Percentiles rank a stretch among this genome's conserved stretches.
phyloP scores from a whole-genome alignment of 2,113 vertebrate species.

The Tragelaphus buxtoni region DNA sequence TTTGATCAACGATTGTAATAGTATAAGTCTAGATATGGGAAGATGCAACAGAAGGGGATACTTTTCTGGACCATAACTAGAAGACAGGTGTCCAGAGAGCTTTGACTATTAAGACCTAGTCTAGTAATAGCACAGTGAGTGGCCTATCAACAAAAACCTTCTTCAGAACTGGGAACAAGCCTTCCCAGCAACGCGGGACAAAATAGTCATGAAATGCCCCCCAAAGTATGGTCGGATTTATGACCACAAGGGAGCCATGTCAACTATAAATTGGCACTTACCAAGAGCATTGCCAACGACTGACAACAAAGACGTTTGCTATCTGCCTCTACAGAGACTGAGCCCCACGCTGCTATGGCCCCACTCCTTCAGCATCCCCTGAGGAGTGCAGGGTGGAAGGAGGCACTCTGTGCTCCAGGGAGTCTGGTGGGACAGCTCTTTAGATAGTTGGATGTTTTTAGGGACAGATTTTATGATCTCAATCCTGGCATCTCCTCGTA shows the following conservation, averaged over 20 bases:
- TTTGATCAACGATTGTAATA: not conserved
- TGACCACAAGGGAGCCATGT: not conserved
- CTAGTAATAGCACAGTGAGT: not conserved
- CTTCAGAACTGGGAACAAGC: not conserved
- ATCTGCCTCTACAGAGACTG: rapidly evolving
- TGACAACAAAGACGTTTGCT: not conserved
- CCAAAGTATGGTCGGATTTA: not conserved
- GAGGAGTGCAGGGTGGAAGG: rapidly evolving
- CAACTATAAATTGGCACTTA: not conserved
- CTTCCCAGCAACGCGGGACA: not conserved
- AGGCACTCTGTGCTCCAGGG: not conserved
- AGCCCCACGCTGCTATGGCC: not conserved
- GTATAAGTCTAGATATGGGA: not conserved
- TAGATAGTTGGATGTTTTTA: not conserved
- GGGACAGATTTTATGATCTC: not conserved
- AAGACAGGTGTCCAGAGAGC: not conserved
- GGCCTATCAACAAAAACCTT: not conserved
- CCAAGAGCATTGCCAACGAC: not conserved
- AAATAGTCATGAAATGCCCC: not conserved
- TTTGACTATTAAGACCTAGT: not conserved
- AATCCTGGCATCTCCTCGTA: not conserved
- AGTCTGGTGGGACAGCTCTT: not conserved
- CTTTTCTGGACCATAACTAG: not conserved
- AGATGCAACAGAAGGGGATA: not conserved
- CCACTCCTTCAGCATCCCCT: not conserved